phyloP scores from a whole-genome alignment of 2,113 vertebrate species.

The Paramormyrops kingsleyae region DNA sequence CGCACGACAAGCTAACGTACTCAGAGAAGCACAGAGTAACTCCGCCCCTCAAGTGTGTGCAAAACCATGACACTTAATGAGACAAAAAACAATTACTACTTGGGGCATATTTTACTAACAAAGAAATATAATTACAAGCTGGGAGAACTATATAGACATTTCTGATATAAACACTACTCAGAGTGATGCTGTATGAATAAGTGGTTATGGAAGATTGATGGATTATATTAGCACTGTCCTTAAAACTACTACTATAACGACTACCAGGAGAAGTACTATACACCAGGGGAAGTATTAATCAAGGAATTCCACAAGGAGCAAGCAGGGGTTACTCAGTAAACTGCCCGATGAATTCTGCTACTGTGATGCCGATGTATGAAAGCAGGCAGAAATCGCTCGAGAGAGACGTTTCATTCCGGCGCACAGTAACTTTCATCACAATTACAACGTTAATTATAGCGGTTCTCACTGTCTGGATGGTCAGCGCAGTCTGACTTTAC shows the following conservation, averaged over 20 bases:
- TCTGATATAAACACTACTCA: neutral
- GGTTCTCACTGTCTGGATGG: neutral
- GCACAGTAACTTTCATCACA: neutral
- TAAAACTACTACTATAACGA: neutral
- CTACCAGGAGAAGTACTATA: neutral
- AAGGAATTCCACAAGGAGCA: neutral
- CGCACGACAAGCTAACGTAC: neutral
- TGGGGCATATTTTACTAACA: neutral
- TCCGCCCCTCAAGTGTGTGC: neutral
- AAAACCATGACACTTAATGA: neutral
- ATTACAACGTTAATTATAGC: neutral
- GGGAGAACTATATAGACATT: neutral
- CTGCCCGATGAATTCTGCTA: neutral
- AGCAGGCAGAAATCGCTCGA: neutral
- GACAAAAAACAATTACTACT: neutral
- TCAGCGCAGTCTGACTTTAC: neutral
- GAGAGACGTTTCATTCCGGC: neutral
- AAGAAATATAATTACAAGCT: neutral
- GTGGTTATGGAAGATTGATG: neutral
- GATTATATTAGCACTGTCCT: neutral
- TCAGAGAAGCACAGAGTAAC: neutral
- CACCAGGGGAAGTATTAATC: neutral
- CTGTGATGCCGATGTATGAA: neutral
- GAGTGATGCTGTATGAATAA: neutral
- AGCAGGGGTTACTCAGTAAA: neutral